phyloP scores from a whole-genome alignment of 2,888 invertebrate genomes.

The Amblyjoppa fuscipennis region DNA sequence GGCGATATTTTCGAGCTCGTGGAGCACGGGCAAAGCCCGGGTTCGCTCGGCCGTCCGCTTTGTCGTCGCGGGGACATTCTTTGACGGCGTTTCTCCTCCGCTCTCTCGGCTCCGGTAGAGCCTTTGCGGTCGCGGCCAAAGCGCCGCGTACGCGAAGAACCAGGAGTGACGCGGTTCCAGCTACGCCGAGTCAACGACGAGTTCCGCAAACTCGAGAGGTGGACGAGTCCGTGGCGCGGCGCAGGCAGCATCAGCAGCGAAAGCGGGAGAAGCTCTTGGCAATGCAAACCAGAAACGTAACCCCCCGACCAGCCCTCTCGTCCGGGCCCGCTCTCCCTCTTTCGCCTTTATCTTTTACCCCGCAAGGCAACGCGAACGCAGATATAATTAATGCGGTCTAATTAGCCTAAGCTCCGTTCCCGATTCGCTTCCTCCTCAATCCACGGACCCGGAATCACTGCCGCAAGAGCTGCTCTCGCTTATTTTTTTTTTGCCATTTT shows the following conservation, averaged over 20 bases:
- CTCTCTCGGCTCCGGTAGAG: conserved; percentile 15
- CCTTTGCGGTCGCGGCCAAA: conserved; percentile 53
- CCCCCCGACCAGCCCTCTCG: background rate
- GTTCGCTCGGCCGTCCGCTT: conserved; percentile 10
- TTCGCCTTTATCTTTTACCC: conserved; percentile 58
- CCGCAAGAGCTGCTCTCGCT: conserved; percentile 12
- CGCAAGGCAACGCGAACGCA: conserved; percentile 36
- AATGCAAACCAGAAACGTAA: background rate
- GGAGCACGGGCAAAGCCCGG: background rate
- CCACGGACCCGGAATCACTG: conserved; percentile 46
- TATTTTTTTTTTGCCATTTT: background rate
- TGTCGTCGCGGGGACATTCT: conserved; percentile 34
- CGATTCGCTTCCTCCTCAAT: conserved; percentile 63
- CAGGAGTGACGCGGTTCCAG: conserved; percentile 29
- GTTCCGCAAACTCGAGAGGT: conserved; percentile 44
- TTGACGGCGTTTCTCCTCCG: conserved; percentile 31
- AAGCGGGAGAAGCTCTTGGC: background rate
- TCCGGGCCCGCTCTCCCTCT: conserved; percentile 24
- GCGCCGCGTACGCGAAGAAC: conserved; percentile 37
- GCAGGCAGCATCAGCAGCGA: background rate
- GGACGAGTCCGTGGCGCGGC: conserved; percentile 1
- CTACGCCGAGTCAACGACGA: conserved; percentile 15
- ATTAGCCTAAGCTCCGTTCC: conserved; percentile 71
- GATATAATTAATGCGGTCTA: conserved; percentile 71
- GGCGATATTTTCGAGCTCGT: background rate